Evolutionary conservation across 2,888 invertebrate species (phyloP).

Genomic region (Plebejus melissa): DNA sequence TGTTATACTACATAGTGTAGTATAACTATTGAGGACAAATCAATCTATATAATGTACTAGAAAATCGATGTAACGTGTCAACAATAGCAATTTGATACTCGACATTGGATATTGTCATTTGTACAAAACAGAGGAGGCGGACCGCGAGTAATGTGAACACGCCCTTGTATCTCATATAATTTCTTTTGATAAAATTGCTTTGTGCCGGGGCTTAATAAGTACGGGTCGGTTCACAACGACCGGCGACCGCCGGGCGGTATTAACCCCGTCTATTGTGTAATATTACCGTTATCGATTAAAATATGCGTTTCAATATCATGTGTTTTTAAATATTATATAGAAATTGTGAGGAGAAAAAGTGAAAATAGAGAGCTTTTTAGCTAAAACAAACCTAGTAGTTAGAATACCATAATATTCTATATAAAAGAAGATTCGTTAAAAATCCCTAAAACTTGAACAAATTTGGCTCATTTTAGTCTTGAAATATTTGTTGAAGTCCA

Average conservation of each 20-base stretch:
- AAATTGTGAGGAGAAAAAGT: neutral
- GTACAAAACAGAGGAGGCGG: slow-evolving; percentile 64
- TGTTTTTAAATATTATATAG: neutral
- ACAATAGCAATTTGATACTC: slow-evolving; percentile 71
- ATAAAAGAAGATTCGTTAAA: no score
- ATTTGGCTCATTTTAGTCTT: no score
- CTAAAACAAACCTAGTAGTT: no score
- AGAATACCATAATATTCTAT: no score
- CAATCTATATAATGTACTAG: neutral
- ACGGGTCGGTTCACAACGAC: slow-evolving; percentile 26
- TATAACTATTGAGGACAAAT: neutral
- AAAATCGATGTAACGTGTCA: slow-evolving; percentile 44
- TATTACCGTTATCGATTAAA: slow-evolving; percentile 17
- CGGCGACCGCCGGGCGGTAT: slow-evolving; percentile 1
- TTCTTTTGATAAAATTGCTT: slow-evolving; percentile 50
- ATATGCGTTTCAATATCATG: neutral
- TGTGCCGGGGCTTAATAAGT: slow-evolving; percentile 30
- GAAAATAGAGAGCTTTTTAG: neutral
- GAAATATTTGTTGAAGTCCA: no score
- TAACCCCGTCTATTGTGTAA: slow-evolving; percentile 14
- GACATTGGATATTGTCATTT: slow-evolving; percentile 66
- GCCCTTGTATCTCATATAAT: slow-evolving; percentile 61
- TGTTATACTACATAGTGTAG: no score
- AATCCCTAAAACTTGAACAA: no score
- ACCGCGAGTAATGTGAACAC: slow-evolving; percentile 65